Conservation (phyloP, 2,113 vertebrate genomes). For the Esox niger region DNA sequence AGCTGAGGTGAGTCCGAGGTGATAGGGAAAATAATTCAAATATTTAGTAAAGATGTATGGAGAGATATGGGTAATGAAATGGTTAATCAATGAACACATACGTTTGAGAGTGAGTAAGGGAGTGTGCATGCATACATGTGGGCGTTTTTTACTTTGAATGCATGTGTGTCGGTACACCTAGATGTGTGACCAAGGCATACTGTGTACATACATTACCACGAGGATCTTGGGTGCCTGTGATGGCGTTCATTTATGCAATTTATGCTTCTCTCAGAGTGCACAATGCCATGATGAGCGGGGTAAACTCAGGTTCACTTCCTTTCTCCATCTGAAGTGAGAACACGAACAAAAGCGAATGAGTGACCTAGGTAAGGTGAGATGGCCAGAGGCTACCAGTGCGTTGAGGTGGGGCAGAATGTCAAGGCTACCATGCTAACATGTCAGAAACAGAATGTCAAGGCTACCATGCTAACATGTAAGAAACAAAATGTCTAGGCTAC, state of each 20-base stretch:
- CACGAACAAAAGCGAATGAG: conserved; percentile 28
- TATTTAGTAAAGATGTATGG: neutral
- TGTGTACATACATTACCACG: conserved; percentile 70
- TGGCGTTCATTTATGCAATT: conserved; percentile 78
- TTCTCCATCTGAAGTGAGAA: conserved; percentile 42
- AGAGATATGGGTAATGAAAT: neutral
- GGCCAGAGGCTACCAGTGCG: conserved; percentile 55
- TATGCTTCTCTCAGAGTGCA: conserved; percentile 65
- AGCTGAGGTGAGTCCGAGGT: neutral
- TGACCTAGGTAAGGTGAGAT: conserved; percentile 59
- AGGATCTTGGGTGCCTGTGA: conserved; percentile 59
- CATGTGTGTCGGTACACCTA: too few relatives aligned
- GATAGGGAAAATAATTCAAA: neutral
- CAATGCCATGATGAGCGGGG: conserved; percentile 50
- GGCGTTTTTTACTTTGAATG: conserved; percentile 16
- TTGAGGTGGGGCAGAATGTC: conserved; percentile 17
- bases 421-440: too few relatives aligned
- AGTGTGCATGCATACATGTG: neutral
- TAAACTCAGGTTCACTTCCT: conserved; percentile 69
- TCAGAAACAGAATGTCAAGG: too few relatives aligned
- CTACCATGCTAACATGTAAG: too few relatives aligned
- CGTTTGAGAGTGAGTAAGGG: neutral
- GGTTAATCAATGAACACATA: neutral
- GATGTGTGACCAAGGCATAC: conserved; percentile 59
- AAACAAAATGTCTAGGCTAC: too few relatives aligned